Evolutionary conservation across 2,113 vertebrate genomes (phyloP).

Genomic region (Artemisiospiza belli): DNA sequence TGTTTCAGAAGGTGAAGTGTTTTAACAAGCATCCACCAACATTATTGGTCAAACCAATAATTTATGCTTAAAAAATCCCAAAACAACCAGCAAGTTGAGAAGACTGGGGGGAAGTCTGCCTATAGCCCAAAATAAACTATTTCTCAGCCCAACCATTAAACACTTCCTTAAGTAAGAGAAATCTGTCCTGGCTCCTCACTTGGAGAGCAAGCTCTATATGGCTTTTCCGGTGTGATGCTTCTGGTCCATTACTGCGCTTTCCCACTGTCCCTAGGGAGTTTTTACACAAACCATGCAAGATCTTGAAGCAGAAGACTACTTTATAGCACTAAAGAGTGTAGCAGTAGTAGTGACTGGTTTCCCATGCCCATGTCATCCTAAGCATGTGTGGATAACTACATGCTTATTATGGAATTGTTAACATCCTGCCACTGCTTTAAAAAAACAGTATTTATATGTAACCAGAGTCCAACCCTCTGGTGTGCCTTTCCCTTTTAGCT

Average conservation of each 20-base stretch:
- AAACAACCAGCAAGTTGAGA: not conserved
- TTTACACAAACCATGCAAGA: not conserved
- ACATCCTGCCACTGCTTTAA: slow-evolving; percentile 10
- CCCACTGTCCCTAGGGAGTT: not conserved
- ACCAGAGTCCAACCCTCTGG: not conserved
- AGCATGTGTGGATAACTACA: not conserved
- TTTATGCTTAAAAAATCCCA: not conserved
- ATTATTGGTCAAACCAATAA: not conserved
- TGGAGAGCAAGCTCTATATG: not conserved
- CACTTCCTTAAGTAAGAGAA: not conserved
- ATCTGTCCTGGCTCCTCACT: not conserved
- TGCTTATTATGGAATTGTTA: not conserved
- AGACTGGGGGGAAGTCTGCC: not conserved
- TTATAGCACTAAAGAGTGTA: not conserved
- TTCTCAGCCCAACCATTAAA: not conserved
- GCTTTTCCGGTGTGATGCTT: not conserved
- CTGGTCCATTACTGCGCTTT: not conserved
- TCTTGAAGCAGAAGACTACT: not conserved
- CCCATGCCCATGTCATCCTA: not conserved
- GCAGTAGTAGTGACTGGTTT: not conserved
- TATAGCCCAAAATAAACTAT: not conserved
- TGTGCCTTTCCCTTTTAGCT: not conserved
- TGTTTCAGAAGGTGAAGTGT: slow-evolving; percentile 11
- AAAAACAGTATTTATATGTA: slow-evolving; percentile 23
- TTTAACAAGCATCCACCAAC: slow-evolving; percentile 26